Percentiles rank a stretch among this genome's conserved stretches.
Evolutionary conservation across 1,140 invertebrate genomes (phyloP).

Genomic region (Hesperophylax magnus): DNA sequence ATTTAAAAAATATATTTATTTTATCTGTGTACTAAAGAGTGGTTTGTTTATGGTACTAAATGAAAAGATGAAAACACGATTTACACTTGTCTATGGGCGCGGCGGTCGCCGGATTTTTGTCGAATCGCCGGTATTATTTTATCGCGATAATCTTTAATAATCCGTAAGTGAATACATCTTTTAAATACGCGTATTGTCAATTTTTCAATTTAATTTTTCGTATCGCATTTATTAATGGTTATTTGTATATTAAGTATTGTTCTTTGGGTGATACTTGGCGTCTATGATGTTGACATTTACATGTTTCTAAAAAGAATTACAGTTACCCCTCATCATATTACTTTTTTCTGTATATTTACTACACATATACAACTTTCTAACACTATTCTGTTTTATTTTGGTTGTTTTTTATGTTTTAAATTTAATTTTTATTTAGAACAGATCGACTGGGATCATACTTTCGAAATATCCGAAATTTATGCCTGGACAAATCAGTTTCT

Average conservation of each 20-base stretch:
- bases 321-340: conserved; percentile 20
- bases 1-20: too few relatives aligned
- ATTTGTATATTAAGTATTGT: conserved; percentile 2
- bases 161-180: conserved; percentile 43
- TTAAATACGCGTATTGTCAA: conserved; percentile 19
- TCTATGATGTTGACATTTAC: conserved; percentile 43
- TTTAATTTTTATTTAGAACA: neutral
- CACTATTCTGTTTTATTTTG: conserved; percentile 22
- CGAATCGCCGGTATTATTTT: conserved; percentile 30
- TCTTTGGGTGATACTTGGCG: conserved; percentile 13
- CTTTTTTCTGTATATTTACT: neutral
- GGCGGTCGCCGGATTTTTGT: conserved; percentile 33
- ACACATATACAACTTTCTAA: neutral
- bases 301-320: conserved; percentile 8
- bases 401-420: conserved; percentile 6
- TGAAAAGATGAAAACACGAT: too few relatives aligned
- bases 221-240: conserved; percentile 8
- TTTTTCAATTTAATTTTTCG: neutral
- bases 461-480: neutral
- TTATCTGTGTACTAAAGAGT: too few relatives aligned
- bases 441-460: neutral
- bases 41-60: too few relatives aligned
- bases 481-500: neutral
- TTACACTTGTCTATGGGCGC: conserved; percentile 22
- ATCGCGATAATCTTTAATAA: conserved; percentile 43